Conservation (phyloP, 2,113 vertebrate species). For the Chloropsis cyanopogon region DNA sequence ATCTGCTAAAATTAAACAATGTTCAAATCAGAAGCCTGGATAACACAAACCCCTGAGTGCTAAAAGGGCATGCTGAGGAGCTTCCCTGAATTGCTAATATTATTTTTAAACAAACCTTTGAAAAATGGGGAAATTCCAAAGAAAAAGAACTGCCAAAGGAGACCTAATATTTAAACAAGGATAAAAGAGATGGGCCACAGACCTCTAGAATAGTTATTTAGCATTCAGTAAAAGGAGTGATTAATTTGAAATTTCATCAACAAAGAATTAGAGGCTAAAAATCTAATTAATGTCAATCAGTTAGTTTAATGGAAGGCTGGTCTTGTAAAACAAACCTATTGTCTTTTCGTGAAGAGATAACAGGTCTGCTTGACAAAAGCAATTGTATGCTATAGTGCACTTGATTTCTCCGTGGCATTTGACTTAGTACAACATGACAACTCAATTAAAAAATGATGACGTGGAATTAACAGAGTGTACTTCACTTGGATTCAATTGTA, state of each 20-base stretch:
- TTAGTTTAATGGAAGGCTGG: constrained; percentile 52
- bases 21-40: background rate
- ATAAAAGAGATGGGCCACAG: background rate
- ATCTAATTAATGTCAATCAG: constrained; percentile 61
- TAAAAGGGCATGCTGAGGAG: background rate
- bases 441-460: constrained; percentile 55
- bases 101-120: background rate
- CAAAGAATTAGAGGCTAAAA: constrained; percentile 58
- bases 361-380: constrained; percentile 55
- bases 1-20: constrained; percentile 26
- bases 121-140: constrained; percentile 3
- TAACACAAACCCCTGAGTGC: background rate
- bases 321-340: constrained; percentile 58
- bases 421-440: constrained; percentile 44
- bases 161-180: constrained; percentile 26
- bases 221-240: constrained; percentile 26
- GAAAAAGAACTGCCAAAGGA: constrained; percentile 19
- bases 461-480: constrained; percentile 26
- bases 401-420: constrained; percentile 66
- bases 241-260: constrained; percentile 58
- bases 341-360: constrained; percentile 41
- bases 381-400: constrained; percentile 38
- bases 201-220: constrained; percentile 1
- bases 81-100: background rate
- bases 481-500: background rate